These are phyloP conservation scores for Sciurus niger DNA, from an alignment of 2,113 vertebrate species.

Conservation along the genomic window DNA sequence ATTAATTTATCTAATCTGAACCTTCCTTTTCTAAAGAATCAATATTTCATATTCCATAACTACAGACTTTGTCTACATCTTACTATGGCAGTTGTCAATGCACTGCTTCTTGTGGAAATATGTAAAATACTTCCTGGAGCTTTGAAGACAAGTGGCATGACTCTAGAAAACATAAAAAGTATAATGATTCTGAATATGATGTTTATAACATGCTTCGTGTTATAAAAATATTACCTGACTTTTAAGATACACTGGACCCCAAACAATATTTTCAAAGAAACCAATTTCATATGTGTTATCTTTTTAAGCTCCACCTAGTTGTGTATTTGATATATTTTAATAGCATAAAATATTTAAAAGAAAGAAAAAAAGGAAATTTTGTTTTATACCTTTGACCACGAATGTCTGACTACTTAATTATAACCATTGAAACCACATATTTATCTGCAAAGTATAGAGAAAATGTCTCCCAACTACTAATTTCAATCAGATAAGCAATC, in stretches of 20 bases:
- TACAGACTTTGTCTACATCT: background rate
- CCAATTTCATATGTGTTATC: background rate
- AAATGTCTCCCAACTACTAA: background rate
- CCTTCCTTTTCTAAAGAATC: background rate
- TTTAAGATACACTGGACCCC: background rate
- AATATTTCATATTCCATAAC: background rate
- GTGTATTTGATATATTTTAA: background rate
- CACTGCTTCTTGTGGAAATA: too few relatives aligned
- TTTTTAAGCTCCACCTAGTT: background rate
- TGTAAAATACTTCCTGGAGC: background rate
- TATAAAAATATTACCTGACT: background rate
- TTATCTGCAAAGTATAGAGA: background rate
- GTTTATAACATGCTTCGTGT: background rate
- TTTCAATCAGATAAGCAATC: background rate
- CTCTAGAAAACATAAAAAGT: accelerated
- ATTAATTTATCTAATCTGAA: background rate
- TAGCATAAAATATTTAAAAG: background rate
- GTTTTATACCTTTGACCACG: background rate
- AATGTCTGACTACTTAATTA: background rate
- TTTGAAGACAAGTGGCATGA: background rate
- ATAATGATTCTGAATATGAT: background rate
- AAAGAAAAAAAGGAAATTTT: background rate
- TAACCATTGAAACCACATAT: background rate
- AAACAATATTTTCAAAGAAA: background rate
- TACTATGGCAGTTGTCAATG: background rate